phyloP scores from a whole-genome alignment of 2,888 invertebrate genomes.

The Aphidius colemani region DNA sequence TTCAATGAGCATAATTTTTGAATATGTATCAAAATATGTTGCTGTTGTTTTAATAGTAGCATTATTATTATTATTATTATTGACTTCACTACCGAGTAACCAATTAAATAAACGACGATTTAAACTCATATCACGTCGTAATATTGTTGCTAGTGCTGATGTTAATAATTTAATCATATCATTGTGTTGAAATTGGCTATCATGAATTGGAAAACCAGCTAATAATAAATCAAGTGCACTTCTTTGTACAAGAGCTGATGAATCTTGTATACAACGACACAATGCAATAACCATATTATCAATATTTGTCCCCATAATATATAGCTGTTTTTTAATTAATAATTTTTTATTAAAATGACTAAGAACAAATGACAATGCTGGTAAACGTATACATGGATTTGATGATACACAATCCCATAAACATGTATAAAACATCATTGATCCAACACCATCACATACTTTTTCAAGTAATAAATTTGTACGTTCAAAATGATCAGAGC shows the following conservation, averaged over 20 bases:
- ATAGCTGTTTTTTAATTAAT: constrained; percentile 79
- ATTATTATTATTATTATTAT: too few species aligned
- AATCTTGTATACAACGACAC: constrained; percentile 80
- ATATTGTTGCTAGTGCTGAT: constrained; percentile 74
- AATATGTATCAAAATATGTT: constrained; percentile 71
- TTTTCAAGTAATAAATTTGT: constrained; percentile 70
- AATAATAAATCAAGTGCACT: constrained; percentile 82
- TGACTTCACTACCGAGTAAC: constrained; percentile 77
- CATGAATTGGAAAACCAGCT: constrained; percentile 83
- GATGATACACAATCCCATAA: constrained; percentile 86
- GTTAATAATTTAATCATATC: constrained; percentile 77
- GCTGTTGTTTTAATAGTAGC: constrained; percentile 55
- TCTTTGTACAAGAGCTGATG: constrained; percentile 81
- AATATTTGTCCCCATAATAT: constrained; percentile 82
- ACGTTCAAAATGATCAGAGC: constrained; percentile 80
- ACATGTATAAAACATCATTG: constrained; percentile 81
- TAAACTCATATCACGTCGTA: constrained; percentile 86
- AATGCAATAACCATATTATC: constrained; percentile 81
- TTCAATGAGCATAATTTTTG: constrained; percentile 69
- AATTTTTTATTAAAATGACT: constrained; percentile 79
- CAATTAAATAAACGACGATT: constrained; percentile 85
- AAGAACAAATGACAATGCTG: constrained; percentile 80
- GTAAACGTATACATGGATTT: constrained; percentile 78
- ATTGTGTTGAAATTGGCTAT: constrained; percentile 69
- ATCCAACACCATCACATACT: constrained; percentile 77